Conservation (phyloP, 2,888 invertebrate species). For the Crocallis elinguaria region DNA sequence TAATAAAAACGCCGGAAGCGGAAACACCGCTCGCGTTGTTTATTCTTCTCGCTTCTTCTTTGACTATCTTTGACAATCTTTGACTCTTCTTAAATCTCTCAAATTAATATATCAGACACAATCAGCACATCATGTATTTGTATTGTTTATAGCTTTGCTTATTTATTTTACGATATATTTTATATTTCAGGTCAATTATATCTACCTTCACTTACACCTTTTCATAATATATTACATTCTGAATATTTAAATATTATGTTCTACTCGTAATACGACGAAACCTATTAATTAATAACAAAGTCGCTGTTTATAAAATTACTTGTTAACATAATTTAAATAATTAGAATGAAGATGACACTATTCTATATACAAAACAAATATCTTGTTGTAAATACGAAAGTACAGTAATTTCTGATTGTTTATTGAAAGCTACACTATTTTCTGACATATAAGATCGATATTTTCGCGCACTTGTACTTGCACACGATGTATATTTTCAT, state of each 20-base stretch:
- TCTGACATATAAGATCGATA: slow-evolving; percentile 74
- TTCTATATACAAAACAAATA: slow-evolving; percentile 68
- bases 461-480: slow-evolving; percentile 73
- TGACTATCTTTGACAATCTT: slow-evolving; percentile 50
- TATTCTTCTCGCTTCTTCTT: slow-evolving; percentile 61
- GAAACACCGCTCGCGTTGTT: slow-evolving; percentile 63
- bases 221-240: slow-evolving; percentile 40
- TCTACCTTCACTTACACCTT: slow-evolving; percentile 56
- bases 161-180: slow-evolving; percentile 26
- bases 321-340: slow-evolving; percentile 24
- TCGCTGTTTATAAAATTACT: not conserved
- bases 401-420: slow-evolving; percentile 77
- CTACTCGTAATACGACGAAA: slow-evolving; percentile 30
- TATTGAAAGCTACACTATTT: slow-evolving; percentile 77
- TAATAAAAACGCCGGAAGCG: slow-evolving; percentile 65
- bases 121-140: slow-evolving; percentile 82
- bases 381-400: slow-evolving; percentile 72
- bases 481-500: slow-evolving; percentile 77
- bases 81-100: slow-evolving; percentile 53
- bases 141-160: slow-evolving; percentile 44
- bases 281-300: slow-evolving; percentile 12
- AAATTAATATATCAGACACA: slow-evolving; percentile 43
- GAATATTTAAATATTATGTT: slow-evolving; percentile 27
- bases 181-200: slow-evolving; percentile 55
- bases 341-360: slow-evolving; percentile 49